phyloP scores from a whole-genome alignment of 2,888 invertebrate species.

The Orthonevra nobilis region DNA sequence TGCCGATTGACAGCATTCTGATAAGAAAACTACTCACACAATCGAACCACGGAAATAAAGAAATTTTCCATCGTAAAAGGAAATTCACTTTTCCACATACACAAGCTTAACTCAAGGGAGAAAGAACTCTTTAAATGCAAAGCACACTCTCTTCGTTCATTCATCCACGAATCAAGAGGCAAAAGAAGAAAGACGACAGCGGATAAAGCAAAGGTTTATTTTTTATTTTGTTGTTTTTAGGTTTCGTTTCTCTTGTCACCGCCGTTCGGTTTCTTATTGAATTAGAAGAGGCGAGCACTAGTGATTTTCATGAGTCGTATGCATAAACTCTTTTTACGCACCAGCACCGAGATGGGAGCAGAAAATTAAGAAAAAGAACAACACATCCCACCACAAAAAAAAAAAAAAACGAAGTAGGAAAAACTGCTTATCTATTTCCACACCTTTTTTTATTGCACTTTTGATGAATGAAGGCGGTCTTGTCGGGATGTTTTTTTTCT shows the following conservation, averaged over 20 bases:
- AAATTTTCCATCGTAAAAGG: no score
- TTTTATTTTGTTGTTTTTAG: slow-evolving; percentile 47
- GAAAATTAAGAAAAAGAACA: slow-evolving; percentile 19
- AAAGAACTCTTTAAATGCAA: no score
- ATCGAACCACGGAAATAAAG: no score
- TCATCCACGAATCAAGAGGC: no score
- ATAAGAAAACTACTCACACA: no score
- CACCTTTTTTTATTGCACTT: slow-evolving; percentile 60
- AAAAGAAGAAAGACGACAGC: slow-evolving; percentile 36
- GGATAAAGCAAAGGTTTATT: no score
- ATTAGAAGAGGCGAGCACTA: slow-evolving; percentile 68
- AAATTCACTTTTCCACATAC: slow-evolving; percentile 18
- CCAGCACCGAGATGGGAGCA: slow-evolving; percentile 19
- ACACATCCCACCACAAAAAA: slow-evolving; percentile 34
- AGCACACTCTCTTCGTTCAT: background rate
- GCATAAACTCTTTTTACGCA: slow-evolving; percentile 54
- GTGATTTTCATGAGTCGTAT: slow-evolving; percentile 61
- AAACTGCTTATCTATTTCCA: slow-evolving; percentile 12
- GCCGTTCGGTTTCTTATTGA: slow-evolving; percentile 56
- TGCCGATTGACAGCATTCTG: no score
- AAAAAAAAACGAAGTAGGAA: background rate
- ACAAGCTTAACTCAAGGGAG: no score
- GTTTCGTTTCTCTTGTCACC: slow-evolving; percentile 11
- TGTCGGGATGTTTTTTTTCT: slow-evolving; percentile 10
- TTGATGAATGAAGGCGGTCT: slow-evolving; percentile 2